phyloP scores from a whole-genome alignment of 2,888 invertebrate species.

The Morpho helenor region DNA sequence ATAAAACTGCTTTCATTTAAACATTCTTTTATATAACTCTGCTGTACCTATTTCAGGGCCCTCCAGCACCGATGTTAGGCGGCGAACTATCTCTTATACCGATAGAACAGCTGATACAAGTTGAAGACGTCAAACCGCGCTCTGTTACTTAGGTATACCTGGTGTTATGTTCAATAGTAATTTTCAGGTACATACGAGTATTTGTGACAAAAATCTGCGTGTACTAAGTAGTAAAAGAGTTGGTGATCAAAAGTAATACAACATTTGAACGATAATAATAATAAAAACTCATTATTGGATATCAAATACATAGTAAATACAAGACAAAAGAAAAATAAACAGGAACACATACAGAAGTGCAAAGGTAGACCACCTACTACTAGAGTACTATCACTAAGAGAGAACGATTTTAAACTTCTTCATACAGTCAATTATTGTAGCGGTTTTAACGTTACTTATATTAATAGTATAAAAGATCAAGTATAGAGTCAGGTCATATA shows the following conservation, averaged over 20 bases:
- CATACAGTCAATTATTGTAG: constrained; percentile 3
- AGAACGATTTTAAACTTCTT: neutral
- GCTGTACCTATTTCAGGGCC: constrained; percentile 51
- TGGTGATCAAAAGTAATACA: constrained; percentile 3
- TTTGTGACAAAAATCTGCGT: neutral
- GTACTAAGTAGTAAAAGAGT: neutral
- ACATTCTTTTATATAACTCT: no score
- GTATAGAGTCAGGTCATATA: no score
- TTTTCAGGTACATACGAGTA: no score
- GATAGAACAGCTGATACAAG: constrained; percentile 88
- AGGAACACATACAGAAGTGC: no score
- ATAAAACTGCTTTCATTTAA: no score
- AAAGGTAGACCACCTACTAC: no score
- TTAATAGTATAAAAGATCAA: no score
- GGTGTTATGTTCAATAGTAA: neutral
- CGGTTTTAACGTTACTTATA: no score
- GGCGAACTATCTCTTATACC: constrained; percentile 92
- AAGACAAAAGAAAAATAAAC: no score
- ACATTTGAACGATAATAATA: neutral
- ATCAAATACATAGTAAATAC: no score
- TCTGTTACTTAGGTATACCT: constrained; percentile 21
- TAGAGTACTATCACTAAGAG: no score
- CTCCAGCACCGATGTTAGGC: constrained; percentile 84
- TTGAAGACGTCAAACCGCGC: constrained; percentile 80
- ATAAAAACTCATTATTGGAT: neutral